A percentile compares a stretch with the other conserved stretches of the same genome.
Conservation (phyloP, 2,113 vertebrate genomes). For the Eonycteris spelaea region DNA sequence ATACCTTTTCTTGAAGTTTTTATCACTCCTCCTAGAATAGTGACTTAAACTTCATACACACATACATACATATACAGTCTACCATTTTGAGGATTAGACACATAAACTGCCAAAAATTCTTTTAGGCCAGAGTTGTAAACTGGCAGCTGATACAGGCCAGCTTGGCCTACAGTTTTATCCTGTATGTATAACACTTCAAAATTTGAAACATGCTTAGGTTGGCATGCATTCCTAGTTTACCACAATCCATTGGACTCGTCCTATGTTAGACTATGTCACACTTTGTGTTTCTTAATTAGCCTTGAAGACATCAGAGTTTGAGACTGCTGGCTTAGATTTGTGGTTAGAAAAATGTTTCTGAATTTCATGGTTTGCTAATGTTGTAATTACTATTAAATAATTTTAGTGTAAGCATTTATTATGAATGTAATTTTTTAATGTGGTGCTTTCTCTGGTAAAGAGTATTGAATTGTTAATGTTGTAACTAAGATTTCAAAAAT, state of each 20-base stretch:
- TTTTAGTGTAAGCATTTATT: constrained; percentile 35
- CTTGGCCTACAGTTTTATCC: not conserved
- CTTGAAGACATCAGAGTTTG: not conserved
- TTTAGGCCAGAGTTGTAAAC: not conserved
- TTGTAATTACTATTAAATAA: constrained; percentile 2
- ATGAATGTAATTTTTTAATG: constrained; percentile 47
- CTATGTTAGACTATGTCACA: not conserved
- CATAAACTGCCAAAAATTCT: constrained; percentile 14
- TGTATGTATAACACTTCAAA: not conserved
- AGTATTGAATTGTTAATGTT: constrained; percentile 38
- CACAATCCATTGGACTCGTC: not conserved
- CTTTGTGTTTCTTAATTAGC: not conserved
- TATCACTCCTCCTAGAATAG: not conserved
- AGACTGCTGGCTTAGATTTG: not conserved
- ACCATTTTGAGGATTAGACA: not conserved
- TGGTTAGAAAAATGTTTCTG: constrained; percentile 14
- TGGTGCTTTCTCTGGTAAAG: constrained; percentile 61
- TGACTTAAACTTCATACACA: not conserved
- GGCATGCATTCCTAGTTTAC: not conserved
- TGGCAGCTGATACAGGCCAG: not conserved
- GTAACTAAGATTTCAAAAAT: constrained; percentile 41
- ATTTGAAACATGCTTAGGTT: not conserved
- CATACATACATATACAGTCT: not conserved
- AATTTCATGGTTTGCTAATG: constrained; percentile 40
- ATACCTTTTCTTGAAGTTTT: not conserved